Percentiles rank a stretch among this genome's conserved stretches.
Conservation (phyloP, 2,888 invertebrate species). For the Lypha dubia region DNA sequence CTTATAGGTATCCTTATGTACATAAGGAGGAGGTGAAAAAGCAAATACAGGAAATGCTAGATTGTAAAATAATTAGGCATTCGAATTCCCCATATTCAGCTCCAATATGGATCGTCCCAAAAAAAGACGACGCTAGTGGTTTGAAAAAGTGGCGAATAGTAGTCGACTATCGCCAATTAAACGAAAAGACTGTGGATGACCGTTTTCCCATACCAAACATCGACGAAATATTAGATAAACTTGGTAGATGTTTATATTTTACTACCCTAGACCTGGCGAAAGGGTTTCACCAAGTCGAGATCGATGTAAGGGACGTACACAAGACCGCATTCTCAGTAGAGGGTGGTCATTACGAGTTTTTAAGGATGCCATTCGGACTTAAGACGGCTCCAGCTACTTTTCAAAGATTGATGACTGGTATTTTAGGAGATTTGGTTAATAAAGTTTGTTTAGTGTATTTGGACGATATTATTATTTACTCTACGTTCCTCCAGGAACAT, state of each 20-base stretch:
- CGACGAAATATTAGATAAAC: conserved; percentile 30
- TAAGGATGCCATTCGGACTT: conserved; percentile 56
- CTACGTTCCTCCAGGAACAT: neutral
- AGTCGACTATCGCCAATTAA: conserved; percentile 16
- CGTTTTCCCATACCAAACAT: conserved; percentile 24
- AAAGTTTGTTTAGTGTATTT: neutral
- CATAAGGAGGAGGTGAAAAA: conserved; percentile 42
- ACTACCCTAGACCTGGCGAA: conserved; percentile 39
- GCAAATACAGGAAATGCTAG: conserved; percentile 46
- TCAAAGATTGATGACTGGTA: conserved; percentile 64
- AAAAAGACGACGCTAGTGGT: conserved; percentile 45
- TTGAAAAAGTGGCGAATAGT: conserved; percentile 40
- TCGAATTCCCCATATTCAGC: conserved; percentile 35
- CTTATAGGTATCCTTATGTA: conserved; percentile 62
- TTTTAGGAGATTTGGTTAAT: neutral
- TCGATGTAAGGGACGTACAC: neutral
- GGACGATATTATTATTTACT: neutral
- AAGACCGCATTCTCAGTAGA: conserved; percentile 9
- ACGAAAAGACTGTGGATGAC: conserved; percentile 31
- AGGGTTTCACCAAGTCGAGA: conserved; percentile 24
- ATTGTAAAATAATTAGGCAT: conserved; percentile 10
- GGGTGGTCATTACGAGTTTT: conserved; percentile 65
- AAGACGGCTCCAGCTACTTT: conserved; percentile 69
- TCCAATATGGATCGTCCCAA: conserved; percentile 27
- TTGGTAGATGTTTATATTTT: conserved; percentile 46